Evolutionary conservation across 2,888 invertebrate species (phyloP).

Genomic region (Criorhina ranunculi): DNA sequence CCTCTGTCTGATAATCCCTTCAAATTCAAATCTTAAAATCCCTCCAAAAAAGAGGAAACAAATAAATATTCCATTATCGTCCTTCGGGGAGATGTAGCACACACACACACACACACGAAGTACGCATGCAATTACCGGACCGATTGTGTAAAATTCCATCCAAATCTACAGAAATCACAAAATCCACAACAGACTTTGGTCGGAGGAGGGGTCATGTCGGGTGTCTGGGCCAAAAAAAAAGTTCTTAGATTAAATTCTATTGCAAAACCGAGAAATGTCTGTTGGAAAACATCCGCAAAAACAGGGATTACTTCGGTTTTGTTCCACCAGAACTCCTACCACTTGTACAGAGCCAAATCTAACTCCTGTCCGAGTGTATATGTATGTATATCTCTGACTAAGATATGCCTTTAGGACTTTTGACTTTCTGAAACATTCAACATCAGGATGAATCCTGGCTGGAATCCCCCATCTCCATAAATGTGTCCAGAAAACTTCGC

Average conservation of each 20-base stretch:
- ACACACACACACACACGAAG: too few species aligned
- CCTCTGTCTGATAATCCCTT: neutral
- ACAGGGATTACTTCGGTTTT: slow-evolving; percentile 65
- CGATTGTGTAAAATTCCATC: slow-evolving; percentile 55
- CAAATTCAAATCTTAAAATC: slow-evolving; percentile 3
- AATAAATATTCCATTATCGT: slow-evolving; percentile 69
- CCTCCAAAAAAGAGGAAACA: slow-evolving; percentile 11
- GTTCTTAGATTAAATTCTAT: slow-evolving; percentile 65
- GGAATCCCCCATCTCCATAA: slow-evolving; percentile 40
- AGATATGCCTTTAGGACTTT: slow-evolving; percentile 73
- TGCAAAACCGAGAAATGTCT: slow-evolving; percentile 65
- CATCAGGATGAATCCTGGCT: slow-evolving; percentile 45
- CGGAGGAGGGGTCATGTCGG: neutral
- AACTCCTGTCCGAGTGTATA: slow-evolving; percentile 36
- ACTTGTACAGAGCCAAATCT: neutral
- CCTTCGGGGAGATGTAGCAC: neutral
- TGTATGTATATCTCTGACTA: slow-evolving; percentile 40
- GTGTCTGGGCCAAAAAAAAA: slow-evolving; percentile 26
- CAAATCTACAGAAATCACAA: slow-evolving; percentile 55
- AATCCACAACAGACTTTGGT: slow-evolving; percentile 41
- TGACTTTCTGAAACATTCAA: slow-evolving; percentile 72
- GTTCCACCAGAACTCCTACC: slow-evolving; percentile 12
- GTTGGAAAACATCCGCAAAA: slow-evolving; percentile 67
- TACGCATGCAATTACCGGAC: slow-evolving; percentile 57
- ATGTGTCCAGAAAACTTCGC: slow-evolving; percentile 51